Evolutionary conservation across 2,113 vertebrate species (phyloP), one percentile per base, ranked within the genome.

Genomic region (Pteropus alecto): DNA sequence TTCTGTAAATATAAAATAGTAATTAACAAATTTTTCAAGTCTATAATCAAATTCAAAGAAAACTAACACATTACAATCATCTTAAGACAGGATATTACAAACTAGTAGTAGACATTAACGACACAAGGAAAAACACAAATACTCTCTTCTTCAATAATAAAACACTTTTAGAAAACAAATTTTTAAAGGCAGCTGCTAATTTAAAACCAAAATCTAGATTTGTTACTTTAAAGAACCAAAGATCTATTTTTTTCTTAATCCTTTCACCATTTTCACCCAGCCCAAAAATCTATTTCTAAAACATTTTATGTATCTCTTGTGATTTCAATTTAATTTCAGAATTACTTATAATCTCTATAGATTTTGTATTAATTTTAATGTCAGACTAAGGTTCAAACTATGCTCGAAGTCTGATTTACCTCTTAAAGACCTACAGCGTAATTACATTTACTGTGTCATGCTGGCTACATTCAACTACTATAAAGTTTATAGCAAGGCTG

Each of bases 271-370:
- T 48, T 48, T 48, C 46, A 48, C 46, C 46, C 46, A 48, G 46
- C 7, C 10, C 46, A 48, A 48, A 48, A 48, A 48, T 48, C 46
- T 10, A 51, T 51, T 51, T 51, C 43, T 18, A 63, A 90, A 84
- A 87, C 30, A 92, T 79, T 95, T 71, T 43, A 54, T 79, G 28
- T 48, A 58, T 19, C 43, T 90, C 33, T n/a, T 94, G n/a, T 76
- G 38, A 84, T 68, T 68, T 77, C 54, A 86, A 71, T 73, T 85
- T 90, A 78, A 83, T 79, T 91, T 95, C 30, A 95, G n/a, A 63
- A 63, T 79, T 86, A 86, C 21, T 91, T 70, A 60, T 60, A 46
- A 30, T 77, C 48, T 60, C 54, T 26, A 46, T 4, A 18, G 51
- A 58, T 67, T 65, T 90, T 58, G 13, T 51, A n/a, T 77, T 61